phyloP scores from a whole-genome alignment of 2,113 vertebrate genomes.

The Athene noctua region DNA sequence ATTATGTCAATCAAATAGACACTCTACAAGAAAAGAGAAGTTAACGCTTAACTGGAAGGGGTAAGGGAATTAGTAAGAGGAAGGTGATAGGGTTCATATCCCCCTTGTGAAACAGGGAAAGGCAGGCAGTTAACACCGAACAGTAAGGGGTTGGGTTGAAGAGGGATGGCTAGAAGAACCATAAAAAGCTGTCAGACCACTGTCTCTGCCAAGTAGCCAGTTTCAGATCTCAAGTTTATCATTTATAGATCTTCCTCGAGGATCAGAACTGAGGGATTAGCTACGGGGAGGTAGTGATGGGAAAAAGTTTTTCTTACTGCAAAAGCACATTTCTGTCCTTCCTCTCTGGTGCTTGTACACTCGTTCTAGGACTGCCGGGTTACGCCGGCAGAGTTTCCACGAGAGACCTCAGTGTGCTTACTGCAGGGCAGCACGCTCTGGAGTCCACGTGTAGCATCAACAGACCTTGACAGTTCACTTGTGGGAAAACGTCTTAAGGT shows the following conservation, averaged over 20 bases:
- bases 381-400: fast-evolving
- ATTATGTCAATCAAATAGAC: neutral
- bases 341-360: neutral
- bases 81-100: neutral
- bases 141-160: neutral
- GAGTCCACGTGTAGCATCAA: neutral
- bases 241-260: neutral
- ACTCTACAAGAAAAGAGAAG: neutral
- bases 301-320: neutral
- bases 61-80: neutral
- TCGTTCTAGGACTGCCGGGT: neutral
- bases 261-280: neutral
- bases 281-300: neutral
- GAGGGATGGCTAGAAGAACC: neutral
- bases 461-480: neutral
- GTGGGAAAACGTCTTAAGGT: neutral
- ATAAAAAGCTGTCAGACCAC: neutral
- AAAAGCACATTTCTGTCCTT: neutral
- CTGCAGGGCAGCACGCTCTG: neutral
- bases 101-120: neutral
- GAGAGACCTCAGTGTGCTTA: neutral
- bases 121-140: neutral
- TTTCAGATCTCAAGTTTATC: neutral
- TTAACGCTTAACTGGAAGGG: neutral
- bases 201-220: neutral